Percentiles rank a stretch among this genome's conserved stretches.
phyloP scores from a whole-genome alignment of 2,113 vertebrate species.

The Cepphus grylle region DNA sequence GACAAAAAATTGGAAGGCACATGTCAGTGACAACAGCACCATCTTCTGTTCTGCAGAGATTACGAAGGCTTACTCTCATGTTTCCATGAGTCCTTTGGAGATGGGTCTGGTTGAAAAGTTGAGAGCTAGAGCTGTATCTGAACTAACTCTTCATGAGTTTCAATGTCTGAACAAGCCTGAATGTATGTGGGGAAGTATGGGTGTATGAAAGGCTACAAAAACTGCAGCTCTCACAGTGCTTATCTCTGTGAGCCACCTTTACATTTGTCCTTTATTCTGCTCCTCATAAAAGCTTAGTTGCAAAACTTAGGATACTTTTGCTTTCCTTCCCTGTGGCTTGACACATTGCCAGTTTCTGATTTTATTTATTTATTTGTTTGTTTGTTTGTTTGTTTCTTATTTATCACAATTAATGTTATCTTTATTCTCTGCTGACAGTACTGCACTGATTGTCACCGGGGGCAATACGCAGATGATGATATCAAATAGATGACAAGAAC shows the following conservation, averaged over 20 bases:
- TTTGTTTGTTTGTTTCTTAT: neutral
- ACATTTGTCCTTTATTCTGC: neutral
- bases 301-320: neutral
- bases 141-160: neutral
- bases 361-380: neutral
- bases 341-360: neutral
- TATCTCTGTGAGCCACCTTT: neutral
- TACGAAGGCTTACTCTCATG: neutral
- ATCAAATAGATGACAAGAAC: neutral
- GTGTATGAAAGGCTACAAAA: neutral
- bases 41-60: constrained; percentile 54
- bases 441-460: neutral
- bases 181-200: neutral
- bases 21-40: constrained; percentile 52
- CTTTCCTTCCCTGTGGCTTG: neutral
- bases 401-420: neutral
- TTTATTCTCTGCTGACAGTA: neutral
- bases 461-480: neutral
- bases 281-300: neutral
- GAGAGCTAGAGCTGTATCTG: neutral
- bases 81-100: neutral
- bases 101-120: neutral
- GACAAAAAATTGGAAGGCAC: neutral
- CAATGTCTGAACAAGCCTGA: neutral
- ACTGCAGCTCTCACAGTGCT: neutral